A percentile compares a stretch with the other conserved stretches of the same genome.
These are phyloP conservation scores for Cyanoderma ruficeps DNA, from an alignment of 2,113 vertebrate genomes.

Conservation along the genomic window DNA sequence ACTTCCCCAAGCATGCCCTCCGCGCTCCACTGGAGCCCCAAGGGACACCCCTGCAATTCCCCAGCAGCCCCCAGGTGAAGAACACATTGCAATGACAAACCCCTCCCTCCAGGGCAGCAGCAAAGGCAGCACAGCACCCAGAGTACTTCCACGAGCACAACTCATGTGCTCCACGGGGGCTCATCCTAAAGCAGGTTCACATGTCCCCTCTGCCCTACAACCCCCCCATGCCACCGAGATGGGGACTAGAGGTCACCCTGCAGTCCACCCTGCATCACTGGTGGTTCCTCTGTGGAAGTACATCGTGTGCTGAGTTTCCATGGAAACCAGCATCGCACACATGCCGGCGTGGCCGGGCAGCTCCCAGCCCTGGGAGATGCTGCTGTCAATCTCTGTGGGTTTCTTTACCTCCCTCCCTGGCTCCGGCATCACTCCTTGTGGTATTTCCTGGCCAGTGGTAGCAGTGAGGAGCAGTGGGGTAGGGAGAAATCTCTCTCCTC, in stretches of 20 bases:
- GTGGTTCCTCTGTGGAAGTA: conserved; percentile 20
- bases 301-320: conserved; percentile 68
- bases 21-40: background rate
- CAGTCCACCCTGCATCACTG: conserved; percentile 13
- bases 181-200: background rate
- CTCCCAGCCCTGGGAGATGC: background rate
- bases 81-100: rapidly evolving
- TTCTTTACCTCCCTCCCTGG: background rate
- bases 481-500: background rate
- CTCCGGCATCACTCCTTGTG: background rate
- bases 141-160: rapidly evolving
- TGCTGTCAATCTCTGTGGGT: background rate
- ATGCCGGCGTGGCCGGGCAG: background rate
- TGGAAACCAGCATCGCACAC: conserved; percentile 62
- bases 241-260: background rate
- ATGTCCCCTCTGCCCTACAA: background rate
- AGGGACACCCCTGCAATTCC: background rate
- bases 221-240: rapidly evolving
- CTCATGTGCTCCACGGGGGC: rapidly evolving
- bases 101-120: background rate
- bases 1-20: background rate
- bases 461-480: background rate
- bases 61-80: background rate
- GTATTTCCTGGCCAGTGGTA: rapidly evolving
- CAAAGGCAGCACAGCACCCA: background rate